Percentiles rank a stretch among this genome's conserved stretches.
These are phyloP conservation scores for Callimorpha dominula DNA, from an alignment of 2,888 invertebrate genomes.

Conservation along the genomic window DNA sequence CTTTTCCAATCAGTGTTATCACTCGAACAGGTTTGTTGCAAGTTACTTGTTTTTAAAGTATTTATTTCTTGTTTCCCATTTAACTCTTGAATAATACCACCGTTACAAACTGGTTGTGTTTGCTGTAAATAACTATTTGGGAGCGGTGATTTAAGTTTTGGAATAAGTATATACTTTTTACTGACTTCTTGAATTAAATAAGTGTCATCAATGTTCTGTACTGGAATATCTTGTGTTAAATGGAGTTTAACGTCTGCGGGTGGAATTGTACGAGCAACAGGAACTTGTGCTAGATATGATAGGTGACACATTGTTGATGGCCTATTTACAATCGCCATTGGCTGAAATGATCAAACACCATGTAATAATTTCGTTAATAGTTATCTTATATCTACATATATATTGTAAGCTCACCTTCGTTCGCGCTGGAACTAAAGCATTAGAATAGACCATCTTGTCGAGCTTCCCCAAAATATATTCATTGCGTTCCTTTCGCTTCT, in stretches of 20 bases:
- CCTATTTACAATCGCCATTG: conserved; percentile 12
- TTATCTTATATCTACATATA: neutral
- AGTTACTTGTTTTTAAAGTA: neutral
- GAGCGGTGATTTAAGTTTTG: conserved; percentile 59
- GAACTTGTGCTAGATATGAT: conserved; percentile 21
- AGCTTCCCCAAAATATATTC: conserved; percentile 77
- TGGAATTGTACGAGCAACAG: conserved; percentile 24
- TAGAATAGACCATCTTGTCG: conserved; percentile 75
- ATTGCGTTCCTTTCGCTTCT: conserved; percentile 79
- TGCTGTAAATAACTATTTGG: conserved; percentile 43
- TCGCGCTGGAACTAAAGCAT: conserved; percentile 61
- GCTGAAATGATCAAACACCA: conserved; percentile 33
- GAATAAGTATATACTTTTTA: conserved; percentile 79
- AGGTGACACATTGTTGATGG: conserved; percentile 16
- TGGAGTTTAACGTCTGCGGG: conserved; percentile 32
- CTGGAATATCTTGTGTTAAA: conserved; percentile 41
- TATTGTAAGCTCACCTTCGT: conserved; percentile 53
- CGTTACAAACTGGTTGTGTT: conserved; percentile 25
- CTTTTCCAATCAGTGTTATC: conserved; percentile 75
- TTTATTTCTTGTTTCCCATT: conserved; percentile 10
- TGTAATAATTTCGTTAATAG: neutral
- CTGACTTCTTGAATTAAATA: conserved; percentile 71
- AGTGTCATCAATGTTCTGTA: conserved; percentile 55
- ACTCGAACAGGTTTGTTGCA: conserved; percentile 34
- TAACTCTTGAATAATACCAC: conserved; percentile 15